Conservation (phyloP, 2,888 invertebrate species). For the Aphodius granarius region DNA sequence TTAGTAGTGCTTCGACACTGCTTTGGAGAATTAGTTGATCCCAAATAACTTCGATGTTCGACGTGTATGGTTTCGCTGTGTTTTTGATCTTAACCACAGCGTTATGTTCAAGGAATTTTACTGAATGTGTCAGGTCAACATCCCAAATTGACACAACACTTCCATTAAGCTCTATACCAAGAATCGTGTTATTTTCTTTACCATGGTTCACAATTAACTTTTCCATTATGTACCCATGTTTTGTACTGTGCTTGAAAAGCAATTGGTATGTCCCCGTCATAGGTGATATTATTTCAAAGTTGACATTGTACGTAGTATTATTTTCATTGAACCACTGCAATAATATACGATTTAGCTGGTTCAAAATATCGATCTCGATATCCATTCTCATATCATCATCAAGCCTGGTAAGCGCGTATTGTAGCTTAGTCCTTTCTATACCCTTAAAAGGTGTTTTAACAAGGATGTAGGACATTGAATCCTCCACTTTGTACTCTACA, state of each 20-base stretch:
- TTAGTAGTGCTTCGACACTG: constrained; percentile 3
- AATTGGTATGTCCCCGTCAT: constrained; percentile 34
- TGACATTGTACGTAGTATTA: constrained; percentile 4
- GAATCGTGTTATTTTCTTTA: constrained; percentile 26
- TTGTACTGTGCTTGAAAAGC: constrained; percentile 32
- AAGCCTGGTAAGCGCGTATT: constrained; percentile 31
- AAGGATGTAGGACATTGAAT: constrained; percentile 30
- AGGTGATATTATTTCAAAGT: constrained; percentile 34
- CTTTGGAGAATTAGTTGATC: constrained; percentile 21
- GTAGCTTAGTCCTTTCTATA: constrained; percentile 31
- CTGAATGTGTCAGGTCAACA: constrained; percentile 16
- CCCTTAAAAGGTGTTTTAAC: constrained; percentile 37
- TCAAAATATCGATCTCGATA: constrained; percentile 33
- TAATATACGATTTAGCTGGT: constrained; percentile 32
- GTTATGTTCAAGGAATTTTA: constrained; percentile 25
- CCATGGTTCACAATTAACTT: constrained; percentile 32
- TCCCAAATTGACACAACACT: constrained; percentile 20
- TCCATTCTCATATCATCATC: constrained; percentile 29
- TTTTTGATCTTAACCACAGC: constrained; percentile 23
- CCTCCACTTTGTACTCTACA: constrained; percentile 31
- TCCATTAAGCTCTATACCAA: constrained; percentile 21
- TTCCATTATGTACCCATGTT: constrained; percentile 33
- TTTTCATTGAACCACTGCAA: constrained; percentile 26
- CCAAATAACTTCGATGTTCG: constrained; percentile 22
- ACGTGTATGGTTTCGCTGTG: constrained; percentile 17